These are phyloP conservation scores for Helobdella robusta DNA, from an alignment of 2,888 invertebrate species.

Conservation along the genomic window DNA sequence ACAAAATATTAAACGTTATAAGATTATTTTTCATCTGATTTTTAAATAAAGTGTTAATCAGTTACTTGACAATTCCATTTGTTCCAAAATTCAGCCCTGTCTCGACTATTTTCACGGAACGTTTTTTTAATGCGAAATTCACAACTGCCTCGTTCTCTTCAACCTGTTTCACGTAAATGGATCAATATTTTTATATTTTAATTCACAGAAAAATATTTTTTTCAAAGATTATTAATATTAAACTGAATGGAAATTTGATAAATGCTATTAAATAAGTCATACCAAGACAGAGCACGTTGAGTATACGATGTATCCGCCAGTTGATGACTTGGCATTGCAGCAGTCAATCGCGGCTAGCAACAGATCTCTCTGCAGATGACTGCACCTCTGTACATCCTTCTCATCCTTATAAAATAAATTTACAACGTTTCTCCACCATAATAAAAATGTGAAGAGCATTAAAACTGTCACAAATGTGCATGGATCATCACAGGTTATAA, in stretches of 20 bases:
- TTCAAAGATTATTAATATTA: background rate
- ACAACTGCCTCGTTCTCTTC: conserved; percentile 98
- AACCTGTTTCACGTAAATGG: conserved; percentile 54
- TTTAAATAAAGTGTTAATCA: conserved; percentile 8
- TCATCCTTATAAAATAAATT: conserved; percentile 56
- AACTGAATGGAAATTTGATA: background rate
- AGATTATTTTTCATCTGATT: background rate
- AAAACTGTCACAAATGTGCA: too few species aligned
- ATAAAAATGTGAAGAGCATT: too few species aligned
- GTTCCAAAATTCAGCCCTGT: conserved; percentile 90
- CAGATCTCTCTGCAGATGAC: conserved; percentile 81
- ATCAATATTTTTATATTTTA: background rate
- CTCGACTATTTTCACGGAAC: conserved; percentile 79
- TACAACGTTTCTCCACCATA: too few species aligned
- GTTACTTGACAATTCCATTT: conserved; percentile 78
- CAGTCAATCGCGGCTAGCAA: conserved; percentile 92
- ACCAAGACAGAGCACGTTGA: conserved; percentile 92
- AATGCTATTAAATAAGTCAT: conserved; percentile 36
- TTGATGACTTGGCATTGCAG: conserved; percentile 77
- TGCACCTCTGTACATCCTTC: conserved; percentile 78
- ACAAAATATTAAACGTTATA: conserved; percentile 7
- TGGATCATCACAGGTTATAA: too few species aligned
- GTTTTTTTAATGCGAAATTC: conserved; percentile 82
- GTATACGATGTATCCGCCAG: conserved; percentile 91
- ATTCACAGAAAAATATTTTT: background rate